Percentiles rank a stretch among this genome's conserved stretches.
Conservation (phyloP, 2,797 vertebrate species). For the Periophthalmus magnuspinnatus region DNA sequence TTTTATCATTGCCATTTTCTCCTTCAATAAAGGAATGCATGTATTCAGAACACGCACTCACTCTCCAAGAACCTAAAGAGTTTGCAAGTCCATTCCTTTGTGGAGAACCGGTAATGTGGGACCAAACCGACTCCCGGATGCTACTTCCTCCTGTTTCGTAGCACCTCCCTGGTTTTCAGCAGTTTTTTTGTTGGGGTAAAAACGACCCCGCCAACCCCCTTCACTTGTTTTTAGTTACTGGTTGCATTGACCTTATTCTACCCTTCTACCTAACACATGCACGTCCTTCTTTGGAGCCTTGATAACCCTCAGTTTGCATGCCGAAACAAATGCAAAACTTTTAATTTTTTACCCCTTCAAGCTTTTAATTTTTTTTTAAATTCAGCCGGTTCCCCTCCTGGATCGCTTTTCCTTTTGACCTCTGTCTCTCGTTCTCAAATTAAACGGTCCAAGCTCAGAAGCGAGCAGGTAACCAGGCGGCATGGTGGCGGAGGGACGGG, state of each 20-base stretch:
- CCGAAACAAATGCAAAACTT: conserved; percentile 83
- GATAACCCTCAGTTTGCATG: conserved; percentile 99
- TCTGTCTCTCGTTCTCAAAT: conserved; percentile 75
- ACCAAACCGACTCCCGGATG: conserved; percentile 73
- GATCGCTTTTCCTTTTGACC: conserved; percentile 76
- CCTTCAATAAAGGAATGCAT: conserved; percentile 93
- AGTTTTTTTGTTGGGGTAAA: conserved; percentile 76
- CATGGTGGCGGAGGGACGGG: conserved; percentile 80
- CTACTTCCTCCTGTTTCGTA: conserved; percentile 76
- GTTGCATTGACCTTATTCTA: conserved; percentile 92
- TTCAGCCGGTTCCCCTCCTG: conserved; percentile 79
- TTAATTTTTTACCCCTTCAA: conserved; percentile 67
- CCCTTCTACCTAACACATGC: conserved; percentile 92
- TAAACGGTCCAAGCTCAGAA: conserved; percentile 62
- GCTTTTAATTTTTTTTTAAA: conserved; percentile 75
- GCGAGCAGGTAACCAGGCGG: conserved; percentile 75
- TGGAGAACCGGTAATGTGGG: conserved; percentile 84
- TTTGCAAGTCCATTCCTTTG: conserved; percentile 87
- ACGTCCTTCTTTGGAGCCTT: conserved; percentile 97
- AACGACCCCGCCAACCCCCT: conserved; percentile 62
- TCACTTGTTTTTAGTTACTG: conserved; percentile 87
- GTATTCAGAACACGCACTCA: conserved; percentile 75
- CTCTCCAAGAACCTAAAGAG: conserved; percentile 77
- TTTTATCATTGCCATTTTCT: conserved; percentile 82
- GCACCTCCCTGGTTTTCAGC: conserved; percentile 78